phyloP scores from a whole-genome alignment of 1,140 invertebrate species.

The Macrocentrus cingulum region DNA sequence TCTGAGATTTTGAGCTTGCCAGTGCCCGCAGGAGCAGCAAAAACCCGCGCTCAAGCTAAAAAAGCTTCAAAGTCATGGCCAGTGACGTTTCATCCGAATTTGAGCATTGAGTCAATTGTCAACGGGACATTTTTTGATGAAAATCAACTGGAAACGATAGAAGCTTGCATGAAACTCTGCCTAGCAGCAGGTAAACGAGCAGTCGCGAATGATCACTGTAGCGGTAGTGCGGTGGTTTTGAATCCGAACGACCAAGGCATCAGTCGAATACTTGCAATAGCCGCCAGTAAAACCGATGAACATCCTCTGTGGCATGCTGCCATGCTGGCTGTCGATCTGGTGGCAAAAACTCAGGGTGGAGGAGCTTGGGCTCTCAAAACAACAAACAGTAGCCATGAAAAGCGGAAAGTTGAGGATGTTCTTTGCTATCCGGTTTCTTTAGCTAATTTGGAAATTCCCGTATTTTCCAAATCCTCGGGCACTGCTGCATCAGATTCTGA shows the following conservation, averaged over 20 bases:
- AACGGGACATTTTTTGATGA: conserved; percentile 66
- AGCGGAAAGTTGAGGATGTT: conserved; percentile 39
- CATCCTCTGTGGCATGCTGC: conserved; percentile 83
- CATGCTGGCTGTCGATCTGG: conserved; percentile 84
- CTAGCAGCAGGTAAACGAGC: conserved; percentile 56
- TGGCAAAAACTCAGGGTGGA: conserved; percentile 79
- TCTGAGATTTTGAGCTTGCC: conserved; percentile 61
- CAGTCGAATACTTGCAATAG: conserved; percentile 61
- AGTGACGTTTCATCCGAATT: conserved; percentile 81
- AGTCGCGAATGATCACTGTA: conserved; percentile 39
- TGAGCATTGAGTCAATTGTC: conserved; percentile 67
- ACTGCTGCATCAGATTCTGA: background rate
- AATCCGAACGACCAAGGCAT: conserved; percentile 67
- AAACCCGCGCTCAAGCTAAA: conserved; percentile 70
- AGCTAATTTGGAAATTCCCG: conserved; percentile 33
- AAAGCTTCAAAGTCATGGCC: conserved; percentile 72
- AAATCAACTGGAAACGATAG: conserved; percentile 63
- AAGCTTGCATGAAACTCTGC: conserved; percentile 64
- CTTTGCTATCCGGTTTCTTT: conserved; percentile 41
- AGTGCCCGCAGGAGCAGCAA: conserved; percentile 66
- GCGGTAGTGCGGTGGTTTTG: conserved; percentile 66
- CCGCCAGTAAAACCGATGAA: conserved; percentile 61
- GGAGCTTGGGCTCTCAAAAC: conserved; percentile 66
- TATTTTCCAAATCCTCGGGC: background rate
- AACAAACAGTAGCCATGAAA: conserved; percentile 16